Base-by-base conservation (phyloP, 2,888 invertebrate species). In the Gryllus longicercus region DNA sequence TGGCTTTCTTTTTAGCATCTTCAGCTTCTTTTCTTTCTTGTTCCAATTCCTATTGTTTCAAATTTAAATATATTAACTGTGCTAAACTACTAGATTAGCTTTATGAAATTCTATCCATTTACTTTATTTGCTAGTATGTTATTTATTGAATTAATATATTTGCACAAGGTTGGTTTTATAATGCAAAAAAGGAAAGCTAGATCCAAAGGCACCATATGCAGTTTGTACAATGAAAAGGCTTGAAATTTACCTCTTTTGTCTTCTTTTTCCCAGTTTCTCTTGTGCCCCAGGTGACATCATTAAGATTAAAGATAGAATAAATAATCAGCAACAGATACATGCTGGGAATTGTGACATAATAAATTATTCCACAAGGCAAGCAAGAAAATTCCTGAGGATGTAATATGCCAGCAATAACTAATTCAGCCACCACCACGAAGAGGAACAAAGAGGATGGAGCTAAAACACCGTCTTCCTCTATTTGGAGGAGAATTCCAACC, bases 231-330 rank as follows among this genome's bases (percentile, higher is more conserved):
- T 63, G n/a, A 12, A 77, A 77, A 63, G 16, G n/a, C 14, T 63
- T 63, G 2, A 74, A 18, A 16, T 74, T 76, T 81, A 82, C 86
- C 86, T 83, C 84, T 75, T 81, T 82, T 11, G 84, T 84, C 82
- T 85, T 85, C 85, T 87, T 89, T 76, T 78, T 38, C 12, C 85
- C 86, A 14, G 89, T 93, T 86, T 97, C 98, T 82, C 98, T 89
- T 0, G 98, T 98, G 10, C 98, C 98, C 98, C 98, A 98, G 2
- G 94, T 93, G 5, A 98, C 95, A 85, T 96, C 94, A 86, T 98
- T 96, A 88, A 98, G 90, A 86, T 98, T 98, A 86, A 96, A 96
- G 50, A 97, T 89, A 0, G 97, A 96, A 86, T 96, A 98, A 80
- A 98, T 94, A 83, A 97, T 93, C 79, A 98, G 90, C 85, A 98